Percentiles rank a stretch among this genome's conserved stretches.
Evolutionary conservation across 2,888 invertebrate species (phyloP).

Genomic region (Argyresthia goedartella): DNA sequence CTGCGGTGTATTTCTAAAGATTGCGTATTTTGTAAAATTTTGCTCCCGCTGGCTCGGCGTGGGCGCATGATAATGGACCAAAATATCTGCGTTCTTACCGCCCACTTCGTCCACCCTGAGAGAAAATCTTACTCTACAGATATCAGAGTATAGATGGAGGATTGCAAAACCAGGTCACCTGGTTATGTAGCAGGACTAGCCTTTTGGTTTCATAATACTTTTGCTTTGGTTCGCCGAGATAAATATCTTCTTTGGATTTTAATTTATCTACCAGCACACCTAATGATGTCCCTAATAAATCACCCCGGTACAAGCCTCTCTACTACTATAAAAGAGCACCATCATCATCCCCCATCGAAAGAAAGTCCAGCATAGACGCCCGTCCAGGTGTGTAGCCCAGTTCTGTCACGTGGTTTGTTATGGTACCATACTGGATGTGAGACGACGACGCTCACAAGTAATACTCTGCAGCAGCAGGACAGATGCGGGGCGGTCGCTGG

Average conservation of each 20-base stretch:
- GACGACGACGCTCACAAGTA: not conserved
- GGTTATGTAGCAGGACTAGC: too few species aligned
- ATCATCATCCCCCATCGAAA: too few species aligned
- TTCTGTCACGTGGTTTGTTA: not conserved
- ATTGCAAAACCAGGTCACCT: too few species aligned
- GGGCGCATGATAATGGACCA: constrained; percentile 55
- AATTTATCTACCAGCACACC: too few species aligned
- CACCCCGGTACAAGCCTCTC: too few species aligned
- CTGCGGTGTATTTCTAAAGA: constrained; percentile 24
- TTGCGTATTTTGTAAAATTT: constrained; percentile 48
- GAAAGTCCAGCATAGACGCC: too few species aligned
- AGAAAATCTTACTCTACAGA: constrained; percentile 44
- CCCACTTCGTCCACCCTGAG: constrained; percentile 35
- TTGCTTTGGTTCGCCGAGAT: too few species aligned
- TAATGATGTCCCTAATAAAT: too few species aligned
- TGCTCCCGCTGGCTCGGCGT: constrained; percentile 55
- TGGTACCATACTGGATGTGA: not conserved
- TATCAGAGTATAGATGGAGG: constrained; percentile 11
- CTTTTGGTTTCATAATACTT: too few species aligned
- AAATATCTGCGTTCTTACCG: constrained; percentile 55
- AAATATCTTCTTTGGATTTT: too few species aligned
- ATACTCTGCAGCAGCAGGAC: not conserved
- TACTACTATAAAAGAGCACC: too few species aligned
- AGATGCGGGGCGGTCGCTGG: constrained; percentile 9
- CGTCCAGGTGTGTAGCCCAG: not conserved